Percentiles rank a stretch among this genome's conserved stretches.
Evolutionary conservation across 2,888 invertebrate species (phyloP).

Genomic region (Hemistola chrysoprasaria): DNA sequence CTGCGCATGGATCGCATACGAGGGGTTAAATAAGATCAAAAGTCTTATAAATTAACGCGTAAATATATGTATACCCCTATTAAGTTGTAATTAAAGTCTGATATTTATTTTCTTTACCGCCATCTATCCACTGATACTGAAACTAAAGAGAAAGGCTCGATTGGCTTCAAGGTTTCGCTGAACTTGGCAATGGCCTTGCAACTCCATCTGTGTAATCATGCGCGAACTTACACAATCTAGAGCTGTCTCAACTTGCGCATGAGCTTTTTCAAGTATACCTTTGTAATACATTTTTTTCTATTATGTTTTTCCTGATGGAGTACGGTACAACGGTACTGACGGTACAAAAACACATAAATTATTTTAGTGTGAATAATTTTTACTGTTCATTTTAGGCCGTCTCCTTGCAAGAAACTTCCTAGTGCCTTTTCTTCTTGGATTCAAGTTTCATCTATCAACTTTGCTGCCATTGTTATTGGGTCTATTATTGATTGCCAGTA

Average conservation of each 20-base stretch:
- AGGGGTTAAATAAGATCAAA: too few relatives aligned
- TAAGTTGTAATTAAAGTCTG: too few relatives aligned
- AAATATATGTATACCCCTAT: too few relatives aligned
- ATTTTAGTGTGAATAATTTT: too few relatives aligned
- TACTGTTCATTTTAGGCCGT: conserved; percentile 88
- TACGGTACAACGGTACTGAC: too few relatives aligned
- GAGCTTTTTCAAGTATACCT: background rate
- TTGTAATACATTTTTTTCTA: too few relatives aligned
- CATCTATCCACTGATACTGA: conserved; percentile 43
- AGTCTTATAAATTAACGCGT: too few relatives aligned
- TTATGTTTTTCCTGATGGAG: conserved; percentile 17
- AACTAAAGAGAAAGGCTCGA: conserved; percentile 32
- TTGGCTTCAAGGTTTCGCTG: conserved; percentile 31
- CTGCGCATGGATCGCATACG: too few relatives aligned
- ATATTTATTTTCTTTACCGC: conserved; percentile 29
- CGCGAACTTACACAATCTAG: conserved; percentile 22
- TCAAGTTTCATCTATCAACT: conserved; percentile 90
- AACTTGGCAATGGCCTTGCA: conserved; percentile 39
- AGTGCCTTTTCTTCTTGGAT: conserved; percentile 89
- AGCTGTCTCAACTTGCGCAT: background rate
- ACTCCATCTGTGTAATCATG: conserved; percentile 43
- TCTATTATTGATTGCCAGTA: conserved; percentile 86
- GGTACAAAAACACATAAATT: too few relatives aligned
- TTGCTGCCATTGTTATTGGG: conserved; percentile 89
- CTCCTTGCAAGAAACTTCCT: conserved; percentile 87